These are phyloP conservation scores for Rallus crepitans DNA, from an alignment of 2,797 vertebrate genomes.

Conservation along the genomic window DNA sequence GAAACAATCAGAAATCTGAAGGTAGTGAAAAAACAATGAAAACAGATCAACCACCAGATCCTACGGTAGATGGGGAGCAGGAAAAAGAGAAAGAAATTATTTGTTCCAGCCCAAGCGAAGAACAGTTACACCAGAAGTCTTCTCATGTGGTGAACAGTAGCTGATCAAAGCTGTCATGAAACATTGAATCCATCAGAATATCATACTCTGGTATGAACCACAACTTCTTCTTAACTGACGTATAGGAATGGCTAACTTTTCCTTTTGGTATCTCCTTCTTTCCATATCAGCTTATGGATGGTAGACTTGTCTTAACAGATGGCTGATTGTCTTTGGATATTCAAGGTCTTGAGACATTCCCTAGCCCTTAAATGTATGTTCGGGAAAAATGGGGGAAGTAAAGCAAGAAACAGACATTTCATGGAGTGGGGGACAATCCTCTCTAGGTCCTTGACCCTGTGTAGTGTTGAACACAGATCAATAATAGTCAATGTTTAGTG, in stretches of 20 bases:
- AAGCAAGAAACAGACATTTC: not conserved
- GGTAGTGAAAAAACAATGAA: not conserved
- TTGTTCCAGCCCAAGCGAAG: not conserved
- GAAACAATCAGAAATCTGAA: not conserved
- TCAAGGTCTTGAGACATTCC: not conserved
- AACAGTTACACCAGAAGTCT: not conserved
- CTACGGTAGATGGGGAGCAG: not conserved
- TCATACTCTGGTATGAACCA: not conserved
- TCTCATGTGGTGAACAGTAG: not conserved
- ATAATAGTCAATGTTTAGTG: not conserved
- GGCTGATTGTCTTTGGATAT: not conserved
- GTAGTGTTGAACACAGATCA: not conserved
- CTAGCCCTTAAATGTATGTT: not conserved
- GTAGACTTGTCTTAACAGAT: not conserved
- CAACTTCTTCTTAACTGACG: not conserved
- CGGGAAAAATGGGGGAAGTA: not conserved
- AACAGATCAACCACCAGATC: not conserved
- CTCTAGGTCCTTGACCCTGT: not conserved
- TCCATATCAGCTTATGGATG: not conserved
- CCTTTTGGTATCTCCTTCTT: not conserved
- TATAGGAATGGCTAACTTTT: not conserved
- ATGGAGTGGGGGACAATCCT: not conserved
- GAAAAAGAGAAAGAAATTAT: not conserved
- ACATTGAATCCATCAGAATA: not conserved
- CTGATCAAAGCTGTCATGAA: not conserved